Percentiles rank a stretch among this genome's conserved stretches.
phyloP scores from a whole-genome alignment of 2,888 invertebrate genomes.

The Eurytoma adleriae region DNA sequence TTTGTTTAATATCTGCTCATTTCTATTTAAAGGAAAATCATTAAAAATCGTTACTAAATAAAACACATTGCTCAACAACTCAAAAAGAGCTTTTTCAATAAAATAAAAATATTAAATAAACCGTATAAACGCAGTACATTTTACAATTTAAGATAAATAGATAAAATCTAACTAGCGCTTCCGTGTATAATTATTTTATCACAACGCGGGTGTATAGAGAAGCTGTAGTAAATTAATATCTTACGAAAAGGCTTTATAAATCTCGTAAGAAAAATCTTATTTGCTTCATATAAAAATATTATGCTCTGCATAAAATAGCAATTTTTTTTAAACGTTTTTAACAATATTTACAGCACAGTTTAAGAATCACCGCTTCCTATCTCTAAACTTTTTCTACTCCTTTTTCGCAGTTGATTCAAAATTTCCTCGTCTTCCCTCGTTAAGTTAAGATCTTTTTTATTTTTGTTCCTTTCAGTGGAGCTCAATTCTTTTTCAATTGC shows the following conservation, averaged over 20 bases:
- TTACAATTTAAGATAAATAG: background rate
- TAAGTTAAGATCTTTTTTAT: constrained; percentile 1
- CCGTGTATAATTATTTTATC: too few relatives aligned
- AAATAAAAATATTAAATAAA: too few relatives aligned
- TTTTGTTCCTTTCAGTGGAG: background rate
- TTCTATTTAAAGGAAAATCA: too few relatives aligned
- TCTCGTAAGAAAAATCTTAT: background rate
- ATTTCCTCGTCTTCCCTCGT: background rate
- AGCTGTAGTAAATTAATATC: too few relatives aligned
- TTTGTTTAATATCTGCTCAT: too few relatives aligned
- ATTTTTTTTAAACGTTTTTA: constrained; percentile 4
- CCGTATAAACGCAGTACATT: too few relatives aligned
- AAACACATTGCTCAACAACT: too few relatives aligned
- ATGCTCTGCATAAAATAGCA: background rate
- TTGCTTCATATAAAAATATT: constrained; percentile 3
- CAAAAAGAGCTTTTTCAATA: too few relatives aligned
- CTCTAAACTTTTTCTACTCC: constrained; percentile 14
- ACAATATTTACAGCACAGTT: background rate
- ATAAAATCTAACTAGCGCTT: background rate
- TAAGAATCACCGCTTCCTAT: constrained; percentile 14
- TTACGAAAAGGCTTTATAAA: too few relatives aligned
- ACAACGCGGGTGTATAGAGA: too few relatives aligned
- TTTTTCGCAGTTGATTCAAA: background rate
- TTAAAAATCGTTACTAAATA: too few relatives aligned
- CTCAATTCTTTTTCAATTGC: constrained; percentile 28